Evolutionary conservation across 2,113 vertebrate species (phyloP).

Genomic region (Rhombomys opimus): DNA sequence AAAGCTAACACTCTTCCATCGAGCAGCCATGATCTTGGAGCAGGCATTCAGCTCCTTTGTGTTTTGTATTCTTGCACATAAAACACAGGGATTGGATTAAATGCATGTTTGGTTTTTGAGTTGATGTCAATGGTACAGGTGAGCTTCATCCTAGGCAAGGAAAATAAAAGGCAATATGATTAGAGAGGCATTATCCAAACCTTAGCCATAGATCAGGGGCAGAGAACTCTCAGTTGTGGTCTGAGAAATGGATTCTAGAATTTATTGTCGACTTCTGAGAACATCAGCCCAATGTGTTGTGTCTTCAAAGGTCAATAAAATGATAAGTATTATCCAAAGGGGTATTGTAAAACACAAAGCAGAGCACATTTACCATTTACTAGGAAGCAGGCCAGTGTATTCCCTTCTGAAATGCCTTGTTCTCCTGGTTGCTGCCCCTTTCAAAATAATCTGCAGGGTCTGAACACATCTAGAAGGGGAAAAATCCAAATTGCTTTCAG

Average conservation of each 20-base stretch:
- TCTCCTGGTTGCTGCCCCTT: not conserved
- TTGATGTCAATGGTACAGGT: not conserved
- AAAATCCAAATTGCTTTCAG: not conserved
- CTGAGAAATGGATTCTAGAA: conserved; percentile 50
- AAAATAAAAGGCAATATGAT: not conserved
- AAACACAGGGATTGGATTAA: not conserved
- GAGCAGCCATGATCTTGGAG: not conserved
- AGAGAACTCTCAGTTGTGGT: not conserved
- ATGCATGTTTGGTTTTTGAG: not conserved
- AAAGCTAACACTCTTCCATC: not conserved
- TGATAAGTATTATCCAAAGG: conserved; percentile 54
- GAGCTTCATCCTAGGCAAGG: not conserved
- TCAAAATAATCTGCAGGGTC: not conserved
- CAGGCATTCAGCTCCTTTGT: not conserved
- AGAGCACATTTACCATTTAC: conserved; percentile 43
- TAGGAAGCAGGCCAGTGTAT: not conserved
- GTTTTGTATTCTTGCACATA: not conserved
- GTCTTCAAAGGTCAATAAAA: conserved; percentile 53
- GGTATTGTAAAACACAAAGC: conserved; percentile 37
- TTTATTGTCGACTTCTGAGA: conserved; percentile 20
- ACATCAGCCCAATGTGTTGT: not conserved
- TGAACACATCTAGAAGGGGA: not conserved
- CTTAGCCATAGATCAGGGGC: not conserved
- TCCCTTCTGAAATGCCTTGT: not conserved
- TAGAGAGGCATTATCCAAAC: not conserved